phyloP scores from a whole-genome alignment of 2,113 vertebrate genomes.

The Barnardius zonarius region DNA sequence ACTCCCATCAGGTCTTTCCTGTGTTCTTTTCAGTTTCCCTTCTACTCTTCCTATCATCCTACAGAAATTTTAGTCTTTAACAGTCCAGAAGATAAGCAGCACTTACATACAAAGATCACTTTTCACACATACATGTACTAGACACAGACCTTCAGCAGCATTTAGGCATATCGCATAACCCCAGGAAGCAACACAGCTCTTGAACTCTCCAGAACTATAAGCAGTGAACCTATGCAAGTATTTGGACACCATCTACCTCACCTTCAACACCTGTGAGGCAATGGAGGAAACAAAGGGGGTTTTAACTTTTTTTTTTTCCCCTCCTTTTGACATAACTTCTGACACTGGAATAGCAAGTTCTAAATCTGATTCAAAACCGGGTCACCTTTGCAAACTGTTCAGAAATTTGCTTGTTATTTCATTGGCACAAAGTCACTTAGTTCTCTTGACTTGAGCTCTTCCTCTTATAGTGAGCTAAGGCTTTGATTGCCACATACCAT shows the following conservation, averaged over 20 bases:
- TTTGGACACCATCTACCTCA: neutral
- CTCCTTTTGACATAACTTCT: neutral
- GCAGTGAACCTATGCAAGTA: neutral
- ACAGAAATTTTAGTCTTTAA: neutral
- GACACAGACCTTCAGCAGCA: neutral
- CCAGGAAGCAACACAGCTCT: neutral
- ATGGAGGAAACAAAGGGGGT: neutral
- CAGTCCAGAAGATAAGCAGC: neutral
- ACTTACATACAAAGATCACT: neutral
- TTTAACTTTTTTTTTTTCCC: neutral
- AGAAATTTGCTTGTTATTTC: neutral
- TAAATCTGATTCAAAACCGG: neutral
- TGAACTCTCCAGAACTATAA: neutral
- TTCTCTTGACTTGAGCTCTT: neutral
- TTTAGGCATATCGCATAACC: neutral
- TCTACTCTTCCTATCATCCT: neutral
- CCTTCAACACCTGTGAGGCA: neutral
- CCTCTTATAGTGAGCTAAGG: neutral
- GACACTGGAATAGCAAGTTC: neutral
- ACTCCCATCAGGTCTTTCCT: neutral
- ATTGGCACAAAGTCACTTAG: neutral
- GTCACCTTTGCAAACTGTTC: neutral
- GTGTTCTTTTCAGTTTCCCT: neutral
- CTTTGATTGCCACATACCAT: neutral
- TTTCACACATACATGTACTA: neutral